Evolutionary conservation across 2,797 vertebrate genomes (phyloP), one percentile per base, ranked within the genome.

Genomic region (Anas capensis): DNA sequence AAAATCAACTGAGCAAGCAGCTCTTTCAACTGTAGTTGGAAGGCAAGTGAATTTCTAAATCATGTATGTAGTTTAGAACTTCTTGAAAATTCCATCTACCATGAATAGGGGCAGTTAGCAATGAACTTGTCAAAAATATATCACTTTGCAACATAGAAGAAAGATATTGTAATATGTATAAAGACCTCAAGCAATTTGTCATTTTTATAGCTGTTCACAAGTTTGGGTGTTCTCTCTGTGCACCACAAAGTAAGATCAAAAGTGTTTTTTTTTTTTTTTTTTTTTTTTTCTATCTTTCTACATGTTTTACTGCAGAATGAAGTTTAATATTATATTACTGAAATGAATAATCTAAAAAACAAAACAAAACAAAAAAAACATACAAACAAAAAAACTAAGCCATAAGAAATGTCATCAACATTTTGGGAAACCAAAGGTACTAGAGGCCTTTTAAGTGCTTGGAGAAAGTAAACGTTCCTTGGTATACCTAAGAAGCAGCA

Each of bases 31-130:
- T 38, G 34, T 69, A 24, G 62, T 87, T 83, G 48, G 64, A 90
- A 91, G 62, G 17, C 9, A 86, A 88, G 13, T 49, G 26, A 78
- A 83, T 88, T 88, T 93, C 29, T 46, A 91, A 91, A 58, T 62
- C 66, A 17, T 57, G 5, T 49, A 14, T 58, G 31, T 16, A 36
- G 6, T 92, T 88, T 83, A 86, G 31, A 57, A 75, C 38, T 80
- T 88, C 54, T 62, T 91, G 75, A 91, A 91, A 92, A 82, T 89
- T 82, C 27, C 29, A 71, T 2, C 38, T 87, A 33, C 14, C 64
- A 11, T 68, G 79, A 87, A 82, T 68, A 77, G 76, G 20, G 53
- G 56, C 27, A 83, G 34, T 40, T 65, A 77, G 34, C 29, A 82
- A 84, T 21, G 26, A 83, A 83, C 33, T 81, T 61, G 31, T 69